Evolutionary conservation across 2,888 invertebrate genomes (phyloP), one percentile per base, ranked within the genome.

Genomic region (Mythimna vitellina): DNA sequence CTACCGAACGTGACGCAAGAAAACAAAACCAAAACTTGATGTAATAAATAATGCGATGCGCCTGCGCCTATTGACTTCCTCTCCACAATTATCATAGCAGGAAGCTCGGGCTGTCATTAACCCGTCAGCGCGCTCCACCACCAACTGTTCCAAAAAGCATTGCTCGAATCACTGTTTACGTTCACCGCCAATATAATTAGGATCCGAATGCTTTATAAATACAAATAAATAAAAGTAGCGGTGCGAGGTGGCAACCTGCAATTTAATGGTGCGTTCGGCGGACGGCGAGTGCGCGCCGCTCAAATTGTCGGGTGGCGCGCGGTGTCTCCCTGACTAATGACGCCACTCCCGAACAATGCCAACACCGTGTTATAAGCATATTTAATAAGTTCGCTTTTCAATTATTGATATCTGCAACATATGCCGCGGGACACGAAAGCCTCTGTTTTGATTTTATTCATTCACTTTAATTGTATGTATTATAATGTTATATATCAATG

Each of bases 211-310:
- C 90, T 92, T 93, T 92, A 94, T 93, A 95, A 95, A 95, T 93
- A 95, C 92, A 94, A 94, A 95, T 95, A 96, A 95, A 95, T 95
- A 95, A 95, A 95, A 92, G 92, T 89, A 90, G 91, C 92, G 88
- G 89, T 89, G 90, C 89, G 93, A 93, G 92, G 93, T 95, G 95
- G 95, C 95, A 95, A 93, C 89, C 92, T 85, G 91, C 94, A 95
- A 96, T 95, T 95, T 96, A 92, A 89, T 87, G 89, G 90, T 88
- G 92, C 92, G 92, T 91, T 87, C 90, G 88, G 85, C 49, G 49
- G 49, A n/a, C 49, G 49, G 49, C 80, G 84, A 85, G 88, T 87
- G 87, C 84, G 87, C 82, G 84, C 87, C 88, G 90, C 81, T 92
- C 93, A 95, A 96, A 96, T 96, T 96, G 93, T 94, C 88, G 92